Conservation (phyloP, 1,140 invertebrate genomes). For the Zaprionus taronus region DNA sequence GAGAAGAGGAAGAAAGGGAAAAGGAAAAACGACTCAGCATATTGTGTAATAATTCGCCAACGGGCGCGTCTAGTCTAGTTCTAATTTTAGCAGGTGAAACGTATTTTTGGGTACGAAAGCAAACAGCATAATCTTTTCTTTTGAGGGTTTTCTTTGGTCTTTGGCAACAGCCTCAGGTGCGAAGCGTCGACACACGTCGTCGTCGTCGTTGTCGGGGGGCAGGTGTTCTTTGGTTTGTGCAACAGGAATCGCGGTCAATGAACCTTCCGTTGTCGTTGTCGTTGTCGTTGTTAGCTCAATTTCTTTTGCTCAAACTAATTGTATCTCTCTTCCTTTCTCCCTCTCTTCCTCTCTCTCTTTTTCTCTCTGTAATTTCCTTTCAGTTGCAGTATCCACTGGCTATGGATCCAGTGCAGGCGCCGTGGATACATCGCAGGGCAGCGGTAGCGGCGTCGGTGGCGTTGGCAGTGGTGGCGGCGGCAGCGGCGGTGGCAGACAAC, state of each 20-base stretch:
- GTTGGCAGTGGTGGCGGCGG: conserved; percentile 21
- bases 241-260: conserved; percentile 42
- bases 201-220: background rate
- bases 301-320: conserved; percentile 20
- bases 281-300: conserved; percentile 4
- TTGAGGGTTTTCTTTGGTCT: conserved; percentile 13
- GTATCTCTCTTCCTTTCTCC: background rate
- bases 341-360: conserved; percentile 3
- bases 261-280: conserved; percentile 15
- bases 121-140: conserved; percentile 5
- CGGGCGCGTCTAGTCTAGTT: conserved; percentile 55
- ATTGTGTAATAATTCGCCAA: conserved; percentile 67
- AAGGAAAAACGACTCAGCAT: conserved; percentile 34
- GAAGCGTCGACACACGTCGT: conserved; percentile 24
- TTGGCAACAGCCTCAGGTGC: conserved; percentile 51
- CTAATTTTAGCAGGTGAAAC: conserved; percentile 61
- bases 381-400: conserved; percentile 73
- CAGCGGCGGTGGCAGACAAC: conserved; percentile 76
- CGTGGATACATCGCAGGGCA: conserved; percentile 69
- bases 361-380: conserved; percentile 19
- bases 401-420: conserved; percentile 81
- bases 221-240: conserved; percentile 31
- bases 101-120: conserved; percentile 31
- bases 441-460: conserved; percentile 43
- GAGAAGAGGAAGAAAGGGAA: background rate